These are phyloP conservation scores for Mionectes macconnelli DNA, from an alignment of 2,113 vertebrate species.

Conservation along the genomic window DNA sequence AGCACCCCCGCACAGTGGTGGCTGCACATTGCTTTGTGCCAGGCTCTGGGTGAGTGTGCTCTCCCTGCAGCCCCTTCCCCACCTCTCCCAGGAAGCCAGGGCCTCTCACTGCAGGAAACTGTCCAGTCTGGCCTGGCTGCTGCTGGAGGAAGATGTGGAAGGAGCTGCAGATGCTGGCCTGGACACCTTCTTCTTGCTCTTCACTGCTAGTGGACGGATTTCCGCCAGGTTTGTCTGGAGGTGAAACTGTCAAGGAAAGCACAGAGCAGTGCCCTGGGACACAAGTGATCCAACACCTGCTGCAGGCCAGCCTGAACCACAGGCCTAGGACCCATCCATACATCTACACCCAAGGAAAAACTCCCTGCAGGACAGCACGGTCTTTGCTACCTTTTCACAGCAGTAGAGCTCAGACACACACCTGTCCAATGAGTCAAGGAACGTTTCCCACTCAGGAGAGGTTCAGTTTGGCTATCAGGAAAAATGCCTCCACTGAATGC, in stretches of 20 bases:
- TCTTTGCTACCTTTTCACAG: background rate
- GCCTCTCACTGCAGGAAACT: conserved; percentile 57
- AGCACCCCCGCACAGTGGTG: background rate
- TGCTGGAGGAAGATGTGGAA: background rate
- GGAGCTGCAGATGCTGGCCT: background rate
- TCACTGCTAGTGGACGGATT: conserved; percentile 61
- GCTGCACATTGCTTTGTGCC: accelerated
- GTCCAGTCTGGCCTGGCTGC: conserved; percentile 67
- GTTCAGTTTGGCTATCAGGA: background rate
- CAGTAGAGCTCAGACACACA: background rate
- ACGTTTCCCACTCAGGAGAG: background rate
- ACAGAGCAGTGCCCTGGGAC: background rate
- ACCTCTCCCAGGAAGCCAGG: background rate
- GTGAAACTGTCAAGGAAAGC: conserved; percentile 54
- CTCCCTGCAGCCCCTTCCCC: background rate
- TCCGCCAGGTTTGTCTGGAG: conserved; percentile 58
- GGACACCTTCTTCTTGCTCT: conserved; percentile 50
- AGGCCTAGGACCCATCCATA: background rate
- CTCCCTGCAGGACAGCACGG: background rate
- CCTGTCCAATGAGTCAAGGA: accelerated
- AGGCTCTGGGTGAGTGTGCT: background rate
- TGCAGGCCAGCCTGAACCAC: background rate
- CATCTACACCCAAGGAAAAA: background rate
- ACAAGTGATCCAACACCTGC: background rate
- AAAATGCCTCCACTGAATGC: background rate